Evolutionary conservation across 2,113 vertebrate genomes (phyloP), one percentile per base, ranked within the genome.

Genomic region (Nothoprocta perdicaria): DNA sequence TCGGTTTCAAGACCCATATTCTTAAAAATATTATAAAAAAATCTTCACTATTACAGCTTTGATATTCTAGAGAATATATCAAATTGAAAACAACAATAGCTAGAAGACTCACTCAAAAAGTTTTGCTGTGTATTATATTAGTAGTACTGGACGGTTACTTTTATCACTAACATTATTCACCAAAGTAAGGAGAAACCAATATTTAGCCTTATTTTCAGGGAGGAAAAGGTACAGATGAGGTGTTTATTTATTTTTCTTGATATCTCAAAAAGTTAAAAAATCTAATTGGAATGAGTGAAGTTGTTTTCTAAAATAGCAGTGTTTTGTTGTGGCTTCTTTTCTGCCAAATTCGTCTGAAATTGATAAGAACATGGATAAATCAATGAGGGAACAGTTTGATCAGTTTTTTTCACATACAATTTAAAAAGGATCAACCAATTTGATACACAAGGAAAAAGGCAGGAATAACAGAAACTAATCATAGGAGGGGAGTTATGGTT

Each of bases 141-240:
- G 26, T 76, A 18, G 21, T 57, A 58, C 61, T 26, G 22, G 65
- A 48, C 14, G 45, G 11, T 45, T 75, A 52, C 31, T 72, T 80
- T 86, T 24, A 60, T 12, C 21, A 26, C 6, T 63, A 62, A 41
- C 23, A 12, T 7, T 53, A 3, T 23, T 79, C 15, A 14, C 21
- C 14, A 46, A 65, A 46, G 3, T 53, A 33, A 8, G 1, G 13
- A 53, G 8, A 14, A 73, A 14, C 3, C 0, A 4, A 33, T 6
- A 57, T 63, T 62, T 15, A 33, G 45, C 40, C 3, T 14, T 19
- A 13, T 6, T 2, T 52, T 2, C 1, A 3, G 29, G 7, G 10
- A 1, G 53, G 23, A 58, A 86, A 76, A 40, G 9, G 3, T 18
- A n/a, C 9, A 48, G 7, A 11, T 74, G 24, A 67, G n/a, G 6